A percentile compares a stretch with the other conserved stretches of the same genome.
These are phyloP conservation scores for Drosophila watanabei DNA, from an alignment of 1,140 invertebrate species.

Conservation along the genomic window DNA sequence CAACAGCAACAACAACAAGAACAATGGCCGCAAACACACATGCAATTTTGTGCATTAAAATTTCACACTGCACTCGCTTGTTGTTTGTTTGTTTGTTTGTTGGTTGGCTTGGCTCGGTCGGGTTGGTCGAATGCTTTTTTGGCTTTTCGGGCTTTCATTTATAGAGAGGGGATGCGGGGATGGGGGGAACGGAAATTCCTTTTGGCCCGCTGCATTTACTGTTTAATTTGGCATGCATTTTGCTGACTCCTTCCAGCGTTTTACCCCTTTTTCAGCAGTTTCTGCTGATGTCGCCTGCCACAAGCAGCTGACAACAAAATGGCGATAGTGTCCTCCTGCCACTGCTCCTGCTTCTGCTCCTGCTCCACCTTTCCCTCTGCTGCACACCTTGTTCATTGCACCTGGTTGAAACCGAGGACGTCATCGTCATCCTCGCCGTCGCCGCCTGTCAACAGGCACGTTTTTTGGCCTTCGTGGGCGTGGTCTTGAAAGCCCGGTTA, in stretches of 20 bases:
- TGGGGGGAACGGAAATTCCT: slow-evolving; percentile 4
- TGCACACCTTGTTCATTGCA: slow-evolving; percentile 26
- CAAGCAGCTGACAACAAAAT: slow-evolving; percentile 76
- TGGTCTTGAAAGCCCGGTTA: slow-evolving; percentile 17
- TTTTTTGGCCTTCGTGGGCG: slow-evolving; percentile 26
- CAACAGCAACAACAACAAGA: slow-evolving; percentile 26
- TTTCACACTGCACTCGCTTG: slow-evolving; percentile 69
- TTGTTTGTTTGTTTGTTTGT: slow-evolving; percentile 61
- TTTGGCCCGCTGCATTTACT: slow-evolving; percentile 49
- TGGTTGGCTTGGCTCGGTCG: slow-evolving; percentile 33
- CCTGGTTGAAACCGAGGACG: slow-evolving; percentile 42
- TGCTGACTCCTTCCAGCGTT: slow-evolving; percentile 36
- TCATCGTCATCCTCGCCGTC: slow-evolving; percentile 25
- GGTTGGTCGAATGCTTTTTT: slow-evolving; percentile 74
- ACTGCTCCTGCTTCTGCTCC: not conserved
- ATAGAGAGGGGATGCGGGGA: too few relatives aligned
- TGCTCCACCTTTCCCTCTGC: not conserved
- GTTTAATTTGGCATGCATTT: slow-evolving; percentile 67
- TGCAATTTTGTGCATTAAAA: slow-evolving; percentile 76
- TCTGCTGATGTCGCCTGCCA: slow-evolving; percentile 72
- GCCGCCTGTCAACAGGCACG: slow-evolving; percentile 50
- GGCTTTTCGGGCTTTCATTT: slow-evolving; percentile 61
- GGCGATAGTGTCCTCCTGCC: slow-evolving; percentile 59
- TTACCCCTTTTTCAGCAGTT: slow-evolving; percentile 12
- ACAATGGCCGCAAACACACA: slow-evolving; percentile 45